Base-by-base conservation (phyloP, 2,113 vertebrate species). In the Pseudorasbora parva region DNA sequence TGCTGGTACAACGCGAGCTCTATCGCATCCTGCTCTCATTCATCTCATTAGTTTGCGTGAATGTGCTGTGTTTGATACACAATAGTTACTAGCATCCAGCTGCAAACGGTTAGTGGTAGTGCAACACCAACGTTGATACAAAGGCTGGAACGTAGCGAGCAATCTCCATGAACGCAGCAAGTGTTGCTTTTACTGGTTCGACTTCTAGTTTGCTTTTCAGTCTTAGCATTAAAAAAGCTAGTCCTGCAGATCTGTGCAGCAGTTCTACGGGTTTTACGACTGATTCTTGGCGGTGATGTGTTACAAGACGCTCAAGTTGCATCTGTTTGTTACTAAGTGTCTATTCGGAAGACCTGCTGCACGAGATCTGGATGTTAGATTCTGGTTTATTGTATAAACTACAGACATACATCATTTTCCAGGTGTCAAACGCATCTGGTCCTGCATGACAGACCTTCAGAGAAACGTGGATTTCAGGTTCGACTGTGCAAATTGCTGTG, bases 81-180 rank as follows among this genome's bases (percentile, higher is more conserved):
- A 30, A 64, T 59, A 64, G 71, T 80, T 56, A 82, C 62, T 84
- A 87, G 80, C 86, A 87, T 85, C 84, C 86, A 87, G 86, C 84
- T 87, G 86, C 78, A 85, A 57, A 71, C 45, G 62, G 75, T 77
- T 62, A 49, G 23, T 78, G 43, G 64, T 73, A 37, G 37, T 78
- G 27, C 27, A 64, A 72, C 80, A 82, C 56, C 60, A 56, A 47
- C 60, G 82, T 68, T 81, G 30, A 71, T 86, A 79, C 81, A 78
- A 76, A 59, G 80, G 43, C 41, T 59, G 45, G 14, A 73, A 37
- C 56, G 25, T 74, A 59, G 45, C 47, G 62, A 51, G 54, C 37
- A 54, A 47, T 66, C 64, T 82, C 82, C n/a, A 1, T 23, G 47
- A 33, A 76, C 57, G 37, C 23, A 51, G 41, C 82, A 75, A 84